Evolutionary conservation across 1,140 invertebrate species (phyloP).

Genomic region (Solenopsis fugax): DNA sequence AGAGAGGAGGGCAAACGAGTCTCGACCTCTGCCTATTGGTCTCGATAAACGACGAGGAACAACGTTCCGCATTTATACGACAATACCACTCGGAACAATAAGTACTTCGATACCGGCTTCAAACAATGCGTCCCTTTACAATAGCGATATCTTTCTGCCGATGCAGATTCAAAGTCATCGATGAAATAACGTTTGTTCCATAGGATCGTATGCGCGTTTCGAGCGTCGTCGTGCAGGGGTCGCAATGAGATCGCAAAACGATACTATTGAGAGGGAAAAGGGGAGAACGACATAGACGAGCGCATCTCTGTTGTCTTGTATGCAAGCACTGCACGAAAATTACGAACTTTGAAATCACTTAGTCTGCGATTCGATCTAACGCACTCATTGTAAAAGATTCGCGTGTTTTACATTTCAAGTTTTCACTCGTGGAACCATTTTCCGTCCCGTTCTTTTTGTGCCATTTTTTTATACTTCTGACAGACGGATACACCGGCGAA

Average conservation of each 20-base stretch:
- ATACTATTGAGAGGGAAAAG: not conserved
- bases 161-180: constrained; percentile 78
- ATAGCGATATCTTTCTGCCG: constrained; percentile 81
- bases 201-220: constrained; percentile 50
- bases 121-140: constrained; percentile 79
- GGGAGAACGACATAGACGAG: constrained; percentile 5
- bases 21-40: constrained; percentile 60
- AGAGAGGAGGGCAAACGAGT: constrained; percentile 71
- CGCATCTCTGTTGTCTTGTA: not conserved
- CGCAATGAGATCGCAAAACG: constrained; percentile 47
- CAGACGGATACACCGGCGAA: not conserved
- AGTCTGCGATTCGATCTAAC: constrained; percentile 5
- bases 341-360: constrained; percentile 1
- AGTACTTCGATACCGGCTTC: constrained; percentile 50
- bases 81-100: constrained; percentile 82
- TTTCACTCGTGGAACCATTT: not conserved
- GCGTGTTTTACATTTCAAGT: not conserved
- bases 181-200: constrained; percentile 74
- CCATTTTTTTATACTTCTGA: constrained; percentile 1
- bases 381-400: not conserved
- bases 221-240: not conserved
- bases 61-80: constrained; percentile 82
- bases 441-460: not conserved
- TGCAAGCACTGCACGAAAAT: not conserved
- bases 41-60: constrained; percentile 76